A percentile compares a stretch with the other conserved stretches of the same genome.
Evolutionary conservation across 2,113 vertebrate genomes (phyloP).

Genomic region (Gnathochromis pfefferi): DNA sequence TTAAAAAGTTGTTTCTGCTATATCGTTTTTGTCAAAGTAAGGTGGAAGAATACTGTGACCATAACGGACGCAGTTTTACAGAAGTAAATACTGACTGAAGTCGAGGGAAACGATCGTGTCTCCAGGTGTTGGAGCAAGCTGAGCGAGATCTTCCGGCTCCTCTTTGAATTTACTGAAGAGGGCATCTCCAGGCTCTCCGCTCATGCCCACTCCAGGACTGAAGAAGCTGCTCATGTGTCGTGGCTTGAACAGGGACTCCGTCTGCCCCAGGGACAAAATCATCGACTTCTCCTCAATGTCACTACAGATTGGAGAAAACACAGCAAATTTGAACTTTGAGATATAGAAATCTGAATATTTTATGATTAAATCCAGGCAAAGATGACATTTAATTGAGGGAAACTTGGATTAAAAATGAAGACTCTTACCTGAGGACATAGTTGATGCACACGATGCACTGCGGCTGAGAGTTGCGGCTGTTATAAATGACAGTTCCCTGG

Average conservation of each 20-base stretch:
- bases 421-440: slow-evolving; percentile 88
- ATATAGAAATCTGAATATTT: neutral
- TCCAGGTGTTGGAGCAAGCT: slow-evolving; percentile 88
- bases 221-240: slow-evolving; percentile 78
- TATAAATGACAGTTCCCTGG: slow-evolving; percentile 94
- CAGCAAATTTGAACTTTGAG: neutral
- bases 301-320: slow-evolving; percentile 50
- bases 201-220: slow-evolving; percentile 6
- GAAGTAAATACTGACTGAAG: slow-evolving; percentile 75
- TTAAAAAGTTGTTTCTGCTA: neutral
- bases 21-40: neutral
- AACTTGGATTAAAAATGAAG: neutral
- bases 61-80: fast-evolving
- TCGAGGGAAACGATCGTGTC: slow-evolving; percentile 87
- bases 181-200: slow-evolving; percentile 68
- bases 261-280: slow-evolving; percentile 95
- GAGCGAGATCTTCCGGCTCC: slow-evolving; percentile 90
- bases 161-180: slow-evolving; percentile 92
- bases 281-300: slow-evolving; percentile 88
- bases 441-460: slow-evolving; percentile 97
- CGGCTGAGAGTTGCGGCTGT: slow-evolving; percentile 94
- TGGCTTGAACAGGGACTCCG: slow-evolving; percentile 85
- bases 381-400: neutral
- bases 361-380: neutral
- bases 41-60: neutral